Conservation (phyloP, 1,140 invertebrate species). For the Monomorium pharaonis region DNA sequence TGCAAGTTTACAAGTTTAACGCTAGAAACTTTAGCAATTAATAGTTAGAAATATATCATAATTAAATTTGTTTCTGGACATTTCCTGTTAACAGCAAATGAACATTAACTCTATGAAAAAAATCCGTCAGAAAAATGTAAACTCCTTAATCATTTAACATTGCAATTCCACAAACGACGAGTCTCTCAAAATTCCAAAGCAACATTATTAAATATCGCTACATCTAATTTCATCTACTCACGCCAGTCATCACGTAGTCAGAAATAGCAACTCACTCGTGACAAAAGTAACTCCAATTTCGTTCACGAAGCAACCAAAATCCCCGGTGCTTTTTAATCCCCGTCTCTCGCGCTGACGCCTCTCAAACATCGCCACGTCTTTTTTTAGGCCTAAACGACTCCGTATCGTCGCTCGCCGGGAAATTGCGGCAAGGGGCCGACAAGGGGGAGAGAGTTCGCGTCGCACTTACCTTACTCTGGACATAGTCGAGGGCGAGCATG, state of each 20-base stretch:
- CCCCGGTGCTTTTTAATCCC: too few relatives aligned
- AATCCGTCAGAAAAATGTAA: neutral
- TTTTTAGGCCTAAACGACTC: too few relatives aligned
- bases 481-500: constrained; percentile 90
- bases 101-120: neutral
- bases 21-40: neutral
- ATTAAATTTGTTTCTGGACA: neutral
- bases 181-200: neutral
- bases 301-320: too few relatives aligned
- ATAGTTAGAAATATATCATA: neutral
- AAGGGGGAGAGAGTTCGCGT: neutral
- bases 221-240: too few relatives aligned
- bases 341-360: too few relatives aligned
- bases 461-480: constrained; percentile 88
- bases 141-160: neutral
- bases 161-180: neutral
- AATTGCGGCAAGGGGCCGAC: too few relatives aligned
- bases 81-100: neutral
- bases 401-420: too few relatives aligned
- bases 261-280: too few relatives aligned
- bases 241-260: too few relatives aligned
- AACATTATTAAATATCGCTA: too few relatives aligned
- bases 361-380: too few relatives aligned
- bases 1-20: neutral
- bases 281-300: too few relatives aligned